Evolutionary conservation across 2,113 vertebrate species (phyloP), one percentile per base, ranked within the genome.

Genomic region (Epinephelus cyanopodus): DNA sequence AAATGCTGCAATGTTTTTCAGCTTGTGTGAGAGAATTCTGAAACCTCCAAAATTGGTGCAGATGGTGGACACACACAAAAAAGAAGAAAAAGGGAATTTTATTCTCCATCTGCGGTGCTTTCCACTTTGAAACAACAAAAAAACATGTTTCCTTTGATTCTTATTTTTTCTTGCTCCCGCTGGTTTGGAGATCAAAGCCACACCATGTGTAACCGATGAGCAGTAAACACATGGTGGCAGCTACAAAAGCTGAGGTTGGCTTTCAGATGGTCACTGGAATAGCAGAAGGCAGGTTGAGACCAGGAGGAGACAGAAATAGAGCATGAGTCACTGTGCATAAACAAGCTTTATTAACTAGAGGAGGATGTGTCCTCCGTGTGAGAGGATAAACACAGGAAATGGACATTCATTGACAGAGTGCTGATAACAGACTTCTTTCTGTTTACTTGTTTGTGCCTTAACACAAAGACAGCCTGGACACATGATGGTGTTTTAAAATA

Each of bases 281-380:
- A 72, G 79, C 72, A 83, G 69, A 81, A 90, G 75, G 73, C 71
- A 81, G 81, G 86, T 62, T 81, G 75, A 80, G 69, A 79, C 33
- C 81, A 83, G 57, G 37, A 50, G 21, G 68, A 84, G 73, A 88
- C 82, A 75, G 60, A 90, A 88, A 90, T 84, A 90, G 85, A 83
- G n/a, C 7, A 15, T 89, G 87, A 91, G 81, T 92, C 85, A 89
- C 56, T 72, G 53, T 39, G 53, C 60, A 84, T 62, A 89, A 85
- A 89, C 76, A 85, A 50, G 53, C 37, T 61, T 85, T 81, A 88
- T 80, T 89, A 82, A 82, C 39, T 56, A 19, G 60, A 69, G 62
- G 50, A 62, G 77, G 71, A 84, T 37, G 52, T 37, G 27, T 83
- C 64, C 25, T n/a, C 60, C 56, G 42, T 6, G 4, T 50, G 71